phyloP scores from a whole-genome alignment of 2,113 vertebrate genomes.

The Syrrhaptes paradoxus region DNA sequence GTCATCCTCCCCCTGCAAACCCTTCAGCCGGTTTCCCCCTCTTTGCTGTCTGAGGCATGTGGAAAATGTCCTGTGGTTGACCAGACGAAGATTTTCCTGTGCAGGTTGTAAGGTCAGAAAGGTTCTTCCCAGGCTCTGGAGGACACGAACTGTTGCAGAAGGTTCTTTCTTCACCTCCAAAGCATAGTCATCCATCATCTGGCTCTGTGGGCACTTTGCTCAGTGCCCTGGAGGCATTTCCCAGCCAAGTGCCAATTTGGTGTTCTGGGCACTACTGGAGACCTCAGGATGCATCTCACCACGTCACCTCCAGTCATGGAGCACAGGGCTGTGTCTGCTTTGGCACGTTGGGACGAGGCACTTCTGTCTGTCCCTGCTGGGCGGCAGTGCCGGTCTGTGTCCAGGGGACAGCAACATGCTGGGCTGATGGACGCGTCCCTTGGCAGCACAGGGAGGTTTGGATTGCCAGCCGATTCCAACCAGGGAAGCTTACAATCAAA shows the following conservation, averaged over 20 bases:
- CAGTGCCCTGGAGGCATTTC: neutral
- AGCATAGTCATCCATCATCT: neutral
- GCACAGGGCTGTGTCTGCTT: rapidly evolving
- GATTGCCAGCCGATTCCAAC: neutral
- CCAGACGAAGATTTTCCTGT: neutral
- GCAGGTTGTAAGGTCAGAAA: neutral
- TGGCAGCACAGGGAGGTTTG: too few species aligned
- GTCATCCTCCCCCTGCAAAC: neutral
- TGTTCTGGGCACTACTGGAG: neutral
- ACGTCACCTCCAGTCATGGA: rapidly evolving
- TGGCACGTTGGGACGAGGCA: rapidly evolving
- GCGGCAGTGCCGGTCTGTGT: neutral
- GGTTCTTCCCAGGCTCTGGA: neutral
- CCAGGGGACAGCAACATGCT: rapidly evolving
- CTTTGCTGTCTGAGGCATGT: neutral
- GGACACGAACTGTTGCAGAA: neutral
- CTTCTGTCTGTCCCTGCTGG: rapidly evolving
- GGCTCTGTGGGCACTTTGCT: neutral
- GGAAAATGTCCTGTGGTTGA: neutral
- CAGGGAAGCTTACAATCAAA: neutral
- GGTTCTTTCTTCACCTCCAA: neutral
- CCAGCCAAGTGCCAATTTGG: neutral
- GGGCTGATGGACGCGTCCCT: neutral
- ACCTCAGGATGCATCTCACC: neutral
- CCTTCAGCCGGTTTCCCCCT: neutral